phyloP scores from a whole-genome alignment of 1,140 invertebrate genomes.

The Temnothorax curvispinosus region DNA sequence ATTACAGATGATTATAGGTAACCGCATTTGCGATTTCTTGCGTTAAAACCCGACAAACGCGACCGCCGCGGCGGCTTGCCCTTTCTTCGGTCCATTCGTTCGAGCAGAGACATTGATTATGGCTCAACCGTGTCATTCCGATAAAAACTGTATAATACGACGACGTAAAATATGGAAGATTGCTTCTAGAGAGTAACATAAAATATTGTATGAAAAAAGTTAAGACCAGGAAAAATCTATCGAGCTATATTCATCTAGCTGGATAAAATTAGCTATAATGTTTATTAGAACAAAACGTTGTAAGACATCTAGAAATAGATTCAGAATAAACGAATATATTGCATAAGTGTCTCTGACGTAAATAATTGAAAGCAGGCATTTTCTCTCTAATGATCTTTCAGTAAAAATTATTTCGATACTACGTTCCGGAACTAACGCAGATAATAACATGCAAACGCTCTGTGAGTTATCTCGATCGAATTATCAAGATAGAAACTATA shows the following conservation, averaged over 20 bases:
- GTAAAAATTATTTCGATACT: neutral
- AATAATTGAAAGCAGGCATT: neutral
- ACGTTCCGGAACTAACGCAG: neutral
- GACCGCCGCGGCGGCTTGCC: neutral
- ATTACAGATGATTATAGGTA: slow-evolving; percentile 65
- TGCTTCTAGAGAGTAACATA: neutral
- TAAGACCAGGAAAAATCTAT: neutral
- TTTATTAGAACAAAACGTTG: neutral
- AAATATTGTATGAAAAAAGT: slow-evolving; percentile 8
- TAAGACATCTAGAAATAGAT: neutral
- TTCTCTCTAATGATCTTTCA: neutral
- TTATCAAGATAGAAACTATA: slow-evolving; percentile 8
- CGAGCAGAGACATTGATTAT: slow-evolving; percentile 36
- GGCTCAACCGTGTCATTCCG: neutral
- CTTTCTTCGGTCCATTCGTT: slow-evolving; percentile 51
- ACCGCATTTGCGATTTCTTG: slow-evolving; percentile 52
- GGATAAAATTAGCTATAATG: too few species aligned
- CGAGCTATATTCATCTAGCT: neutral
- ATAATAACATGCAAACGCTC: slow-evolving; percentile 36
- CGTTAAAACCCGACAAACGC: slow-evolving; percentile 40
- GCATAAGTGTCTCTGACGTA: neutral
- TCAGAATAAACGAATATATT: neutral
- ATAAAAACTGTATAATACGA: slow-evolving; percentile 16
- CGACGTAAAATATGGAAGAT: neutral
- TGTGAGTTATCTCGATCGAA: slow-evolving; percentile 3